Evolutionary conservation across 2,888 invertebrate genomes (phyloP), one percentile per base, ranked within the genome.

Genomic region (Ennomos erosarius): DNA sequence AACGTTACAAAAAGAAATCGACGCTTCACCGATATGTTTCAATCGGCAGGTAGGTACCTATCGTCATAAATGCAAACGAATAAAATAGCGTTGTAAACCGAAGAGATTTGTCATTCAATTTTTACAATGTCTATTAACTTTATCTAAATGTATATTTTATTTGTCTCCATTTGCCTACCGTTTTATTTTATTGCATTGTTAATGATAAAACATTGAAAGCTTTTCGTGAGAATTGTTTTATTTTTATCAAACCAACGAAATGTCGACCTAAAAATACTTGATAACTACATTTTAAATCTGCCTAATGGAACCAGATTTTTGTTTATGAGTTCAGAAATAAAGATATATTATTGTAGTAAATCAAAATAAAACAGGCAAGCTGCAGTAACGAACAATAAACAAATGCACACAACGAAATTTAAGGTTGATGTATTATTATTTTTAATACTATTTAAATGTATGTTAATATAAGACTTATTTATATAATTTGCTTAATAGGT

Each of bases 111-210:
- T 67, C 70, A 68, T 67, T 62, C 56, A 57, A 58, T 59, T 63
- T 71, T 70, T 70, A 71, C 65, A 67, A 66, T 68, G 63, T 56
- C 70, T 68, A 69, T 70, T 64, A 67, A 64, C 46, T 61, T 69
- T 67, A 69, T 69, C 68, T 67, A 62, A 70, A 69, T 71, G 71
- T 63, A 61, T 70, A 64, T 69, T 70, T 71, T 70, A 71, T 67
- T 69, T 67, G 65, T 68, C 57, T 68, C 63, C 62, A 61, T 66
- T 66, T 65, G 70, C 70, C 70, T 70, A 71, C 71, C 65, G 71
- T 70, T 68, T 70, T 68, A 62, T 69, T 70, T 71, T 71, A 71
- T 69, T 67, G 54, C 65, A 58, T 63, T 62, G 64, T 64, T 65
- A 68, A 66, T 70, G 72, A 68, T 63, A 67, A 61, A 63, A 64